Base-by-base conservation (phyloP, 2,113 vertebrate species). In the Petrocephalus zakoni region DNA sequence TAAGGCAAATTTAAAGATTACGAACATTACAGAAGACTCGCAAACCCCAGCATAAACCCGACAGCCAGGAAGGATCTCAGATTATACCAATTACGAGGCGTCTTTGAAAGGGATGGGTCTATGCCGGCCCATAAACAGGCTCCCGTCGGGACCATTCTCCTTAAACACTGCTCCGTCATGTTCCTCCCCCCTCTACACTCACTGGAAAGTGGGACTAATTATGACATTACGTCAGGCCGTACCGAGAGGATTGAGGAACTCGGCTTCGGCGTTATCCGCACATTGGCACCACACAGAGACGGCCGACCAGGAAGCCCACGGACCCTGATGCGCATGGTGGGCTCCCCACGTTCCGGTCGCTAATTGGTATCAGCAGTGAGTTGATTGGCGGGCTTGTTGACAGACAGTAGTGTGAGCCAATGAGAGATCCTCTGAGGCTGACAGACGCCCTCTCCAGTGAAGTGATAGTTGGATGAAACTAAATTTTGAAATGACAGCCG, bases 321-420 rank as follows among this genome's bases (percentile, higher is more conserved):
- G 88, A 84, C 55, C 75, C 84, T 55, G 72, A 47, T 58, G 56
- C 58, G 89, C 81, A 90, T 89, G 88, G 90, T 90, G 85, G 90
- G 89, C 86, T 91, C 93, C 94, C 92, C 93, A 91, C 91, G 88
- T 92, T 93, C 90, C 94, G 92, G 94, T 94, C 92, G 92, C 93
- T 95, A 94, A 93, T 94, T 94, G 92, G 91, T 92, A 92, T 91
- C 92, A 94, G 90, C 92, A 96, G 93, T 86, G 93, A 91, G 93
- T 91, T 91, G 92, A 75, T 13, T 19, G 34, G 68, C 11, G 29
- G 92, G 92, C 92, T 91, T 93, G 93, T 93, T 94, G 91, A 94
- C 91, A 91, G 93, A 92, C 92, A 93, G 89, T 91, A 93, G 90
- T 91, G 90, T 91, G 91, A 93, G 93, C 92, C 92, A 93, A 92